A percentile compares a stretch with the other conserved stretches of the same genome.
These are phyloP conservation scores for Gasterosteus aculeatus DNA, from an alignment of 2,113 vertebrate genomes.

Conservation along the genomic window DNA sequence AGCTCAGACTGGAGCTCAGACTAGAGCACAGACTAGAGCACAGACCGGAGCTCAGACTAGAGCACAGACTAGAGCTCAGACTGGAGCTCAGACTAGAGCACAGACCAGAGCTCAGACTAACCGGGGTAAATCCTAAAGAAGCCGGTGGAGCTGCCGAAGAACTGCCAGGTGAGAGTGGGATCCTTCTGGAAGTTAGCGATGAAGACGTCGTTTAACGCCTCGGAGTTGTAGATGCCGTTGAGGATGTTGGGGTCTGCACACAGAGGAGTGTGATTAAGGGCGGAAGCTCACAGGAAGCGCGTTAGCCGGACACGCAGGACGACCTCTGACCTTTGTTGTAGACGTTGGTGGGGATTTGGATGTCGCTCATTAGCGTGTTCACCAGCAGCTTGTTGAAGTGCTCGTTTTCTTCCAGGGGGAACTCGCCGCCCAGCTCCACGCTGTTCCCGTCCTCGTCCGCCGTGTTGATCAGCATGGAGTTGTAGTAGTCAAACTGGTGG, in stretches of 20 bases:
- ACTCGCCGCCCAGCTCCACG: constrained; percentile 89
- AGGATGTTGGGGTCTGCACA: constrained; percentile 90
- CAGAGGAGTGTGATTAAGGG: background rate
- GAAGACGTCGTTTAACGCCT: constrained; percentile 93
- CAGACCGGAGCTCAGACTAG: background rate
- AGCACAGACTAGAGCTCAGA: background rate
- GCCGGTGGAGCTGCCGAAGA: constrained; percentile 93
- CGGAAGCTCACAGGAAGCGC: background rate
- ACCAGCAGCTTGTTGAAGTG: constrained; percentile 94
- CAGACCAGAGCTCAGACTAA: constrained; percentile 52
- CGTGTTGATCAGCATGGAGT: constrained; percentile 90
- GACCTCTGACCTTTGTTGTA: constrained; percentile 92
- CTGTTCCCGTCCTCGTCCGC: constrained; percentile 87
- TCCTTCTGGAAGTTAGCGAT: constrained; percentile 93
- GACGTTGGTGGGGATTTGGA: constrained; percentile 96
- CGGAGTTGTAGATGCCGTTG: constrained; percentile 96
- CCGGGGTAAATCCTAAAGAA: constrained; percentile 98
- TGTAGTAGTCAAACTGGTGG: constrained; percentile 93
- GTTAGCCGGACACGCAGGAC: fast-evolving
- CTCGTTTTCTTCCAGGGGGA: constrained; percentile 90
- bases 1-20: background rate
- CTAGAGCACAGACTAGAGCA: background rate
- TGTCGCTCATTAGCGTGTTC: constrained; percentile 90
- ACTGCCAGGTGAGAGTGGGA: constrained; percentile 96
- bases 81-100: background rate